These are phyloP conservation scores for Stomatorhinus walkeri DNA, from an alignment of 2,797 vertebrate genomes.

Conservation along the genomic window DNA sequence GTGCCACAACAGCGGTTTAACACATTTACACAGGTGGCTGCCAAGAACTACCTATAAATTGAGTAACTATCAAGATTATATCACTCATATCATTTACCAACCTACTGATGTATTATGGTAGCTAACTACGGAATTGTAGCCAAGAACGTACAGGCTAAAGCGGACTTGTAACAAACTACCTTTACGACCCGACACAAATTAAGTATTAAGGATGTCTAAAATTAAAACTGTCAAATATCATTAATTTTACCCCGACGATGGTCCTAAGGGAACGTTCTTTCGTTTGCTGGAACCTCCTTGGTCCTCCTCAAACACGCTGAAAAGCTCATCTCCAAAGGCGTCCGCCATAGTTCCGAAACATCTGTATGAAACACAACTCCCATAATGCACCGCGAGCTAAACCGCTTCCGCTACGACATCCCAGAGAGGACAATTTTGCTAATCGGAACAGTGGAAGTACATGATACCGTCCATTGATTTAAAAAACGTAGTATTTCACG, in stretches of 20 bases:
- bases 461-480: not conserved
- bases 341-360: conserved; percentile 71
- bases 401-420: conserved; percentile 49
- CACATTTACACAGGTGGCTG: not conserved
- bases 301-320: conserved; percentile 90
- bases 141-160: not conserved
- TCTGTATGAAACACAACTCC: conserved; percentile 34
- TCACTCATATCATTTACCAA: not conserved
- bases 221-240: not conserved
- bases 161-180: not conserved
- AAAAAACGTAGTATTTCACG: not conserved
- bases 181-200: not conserved
- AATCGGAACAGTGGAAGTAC: not conserved
- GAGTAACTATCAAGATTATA: not conserved
- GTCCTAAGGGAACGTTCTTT: conserved; percentile 21
- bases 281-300: conserved; percentile 57
- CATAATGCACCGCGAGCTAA: conserved; percentile 33
- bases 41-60: not conserved
- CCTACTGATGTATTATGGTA: not conserved
- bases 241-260: conserved; percentile 54
- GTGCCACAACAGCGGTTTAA: not conserved
- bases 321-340: conserved; percentile 82
- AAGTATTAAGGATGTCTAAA: not conserved
- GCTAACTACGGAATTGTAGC: not conserved
- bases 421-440: conserved; percentile 9